Percentiles rank a stretch among this genome's conserved stretches.
Conservation (phyloP, 1,140 invertebrate genomes). For the Apis laboriosa region DNA sequence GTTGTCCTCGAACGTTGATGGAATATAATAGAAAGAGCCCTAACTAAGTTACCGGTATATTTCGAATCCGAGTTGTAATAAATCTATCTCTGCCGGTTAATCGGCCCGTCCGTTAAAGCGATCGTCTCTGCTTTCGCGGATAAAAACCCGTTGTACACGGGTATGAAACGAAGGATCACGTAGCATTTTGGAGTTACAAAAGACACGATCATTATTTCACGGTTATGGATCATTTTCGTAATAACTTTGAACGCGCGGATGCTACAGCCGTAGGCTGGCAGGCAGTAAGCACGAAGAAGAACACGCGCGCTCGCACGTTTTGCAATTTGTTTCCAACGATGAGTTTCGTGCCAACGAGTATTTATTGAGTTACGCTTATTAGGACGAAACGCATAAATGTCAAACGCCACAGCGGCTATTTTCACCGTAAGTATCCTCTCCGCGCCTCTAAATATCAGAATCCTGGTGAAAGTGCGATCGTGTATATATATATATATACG, state of each 20-base stretch:
- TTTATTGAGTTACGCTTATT: constrained; percentile 50
- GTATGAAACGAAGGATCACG: neutral
- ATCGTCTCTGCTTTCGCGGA: neutral
- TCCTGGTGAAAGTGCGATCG: constrained; percentile 42
- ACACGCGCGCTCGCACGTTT: neutral
- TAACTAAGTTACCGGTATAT: neutral
- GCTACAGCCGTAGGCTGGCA: neutral
- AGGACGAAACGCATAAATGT: constrained; percentile 52
- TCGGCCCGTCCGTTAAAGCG: constrained; percentile 7
- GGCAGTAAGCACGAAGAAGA: neutral
- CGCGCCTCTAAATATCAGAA: constrained; percentile 30
- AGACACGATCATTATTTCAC: constrained; percentile 8
- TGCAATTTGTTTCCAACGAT: constrained; percentile 6
- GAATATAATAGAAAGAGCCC: neutral
- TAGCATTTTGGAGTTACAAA: neutral
- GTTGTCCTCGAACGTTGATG: neutral
- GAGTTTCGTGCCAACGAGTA: neutral
- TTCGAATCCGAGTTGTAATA: neutral
- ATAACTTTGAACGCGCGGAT: neutral
- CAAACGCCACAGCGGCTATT: constrained; percentile 25
- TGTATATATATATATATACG: neutral
- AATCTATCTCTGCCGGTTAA: constrained; percentile 47
- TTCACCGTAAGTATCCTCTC: constrained; percentile 20
- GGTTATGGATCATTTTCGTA: neutral
- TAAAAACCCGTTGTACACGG: neutral